Base-by-base conservation (phyloP, 2,888 invertebrate genomes). In the Lycophotia porphyrea region DNA sequence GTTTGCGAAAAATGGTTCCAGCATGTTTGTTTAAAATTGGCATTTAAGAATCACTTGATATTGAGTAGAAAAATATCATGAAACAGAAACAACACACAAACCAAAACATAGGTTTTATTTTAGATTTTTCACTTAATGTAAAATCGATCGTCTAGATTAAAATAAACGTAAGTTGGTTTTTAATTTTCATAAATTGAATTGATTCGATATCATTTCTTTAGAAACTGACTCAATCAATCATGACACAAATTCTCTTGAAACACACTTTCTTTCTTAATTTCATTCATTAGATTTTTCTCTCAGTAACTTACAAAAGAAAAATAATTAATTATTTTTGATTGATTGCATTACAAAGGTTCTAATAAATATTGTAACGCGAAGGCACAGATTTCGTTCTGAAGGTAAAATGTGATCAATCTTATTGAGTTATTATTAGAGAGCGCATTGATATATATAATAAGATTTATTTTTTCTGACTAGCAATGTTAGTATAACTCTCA, bases 261-360 rank as follows among this genome's bases (percentile, higher is more conserved):
- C 18, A 64, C 11, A 44, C 31, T 64, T 60, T 34, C 61, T 71
- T 66, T 66, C 60, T 49, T 65, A 49, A 68, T 65, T 71, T 64
- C 13, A 47, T 78, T 70, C 7, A 39, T 61, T 74, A 36, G n/a
- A 66, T 75, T 69, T 82, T 82, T 74, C 67, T 82, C 47, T 36
- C 55, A 61, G 52, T 68, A 67, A 47, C 9, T 47, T 31, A 58
- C 47, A 31, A 72, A 72, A 71, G 69, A 69, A 83, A 78, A 76
- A 75, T 76, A 82, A 80, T 80, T 72, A 80, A 83, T 80, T 68
- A 82, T 18, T n/a, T 78, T 31, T 79, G 84, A 82, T 82, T 83
- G 75, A 82, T 82, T 71, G 63, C 15, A 75, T 71, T 49, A 60
- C 34, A 52, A 65, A 55, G 55, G 64, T 42, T 49, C 18, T 2